These are phyloP conservation scores for Sebastes fasciatus DNA, from an alignment of 2,113 vertebrate genomes.

Conservation along the genomic window DNA sequence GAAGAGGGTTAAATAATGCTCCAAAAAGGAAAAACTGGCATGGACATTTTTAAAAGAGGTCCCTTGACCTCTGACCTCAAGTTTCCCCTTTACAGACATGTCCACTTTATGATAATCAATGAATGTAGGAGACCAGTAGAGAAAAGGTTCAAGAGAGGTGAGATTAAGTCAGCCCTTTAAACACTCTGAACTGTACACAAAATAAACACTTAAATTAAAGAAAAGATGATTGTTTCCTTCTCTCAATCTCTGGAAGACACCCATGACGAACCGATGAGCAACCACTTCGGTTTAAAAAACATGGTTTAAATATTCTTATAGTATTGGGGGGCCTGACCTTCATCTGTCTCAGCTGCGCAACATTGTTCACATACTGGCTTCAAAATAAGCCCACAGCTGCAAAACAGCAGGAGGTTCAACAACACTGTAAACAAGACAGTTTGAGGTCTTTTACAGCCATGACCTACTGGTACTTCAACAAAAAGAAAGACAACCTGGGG, in stretches of 20 bases:
- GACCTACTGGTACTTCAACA: slow-evolving; percentile 42
- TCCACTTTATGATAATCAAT: too few relatives aligned
- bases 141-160: background rate
- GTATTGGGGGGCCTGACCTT: slow-evolving; percentile 53
- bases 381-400: slow-evolving; percentile 59
- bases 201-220: background rate
- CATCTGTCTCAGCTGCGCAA: slow-evolving; percentile 17
- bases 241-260: background rate
- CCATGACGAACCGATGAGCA: background rate
- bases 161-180: background rate
- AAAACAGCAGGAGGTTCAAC: slow-evolving; percentile 50
- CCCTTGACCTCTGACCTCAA: too few relatives aligned
- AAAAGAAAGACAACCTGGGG: slow-evolving; percentile 17
- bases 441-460: slow-evolving; percentile 17
- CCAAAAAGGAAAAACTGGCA: too few relatives aligned
- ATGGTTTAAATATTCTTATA: slow-evolving; percentile 24
- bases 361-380: slow-evolving; percentile 28
- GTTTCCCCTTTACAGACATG: too few relatives aligned
- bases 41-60: too few relatives aligned
- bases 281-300: slow-evolving; percentile 13
- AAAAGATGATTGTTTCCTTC: background rate
- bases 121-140: background rate
- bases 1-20: too few relatives aligned
- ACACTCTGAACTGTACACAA: background rate
- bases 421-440: slow-evolving; percentile 43